Evolutionary conservation across 2,113 vertebrate genomes (phyloP).

Genomic region (Charadrius vociferus): DNA sequence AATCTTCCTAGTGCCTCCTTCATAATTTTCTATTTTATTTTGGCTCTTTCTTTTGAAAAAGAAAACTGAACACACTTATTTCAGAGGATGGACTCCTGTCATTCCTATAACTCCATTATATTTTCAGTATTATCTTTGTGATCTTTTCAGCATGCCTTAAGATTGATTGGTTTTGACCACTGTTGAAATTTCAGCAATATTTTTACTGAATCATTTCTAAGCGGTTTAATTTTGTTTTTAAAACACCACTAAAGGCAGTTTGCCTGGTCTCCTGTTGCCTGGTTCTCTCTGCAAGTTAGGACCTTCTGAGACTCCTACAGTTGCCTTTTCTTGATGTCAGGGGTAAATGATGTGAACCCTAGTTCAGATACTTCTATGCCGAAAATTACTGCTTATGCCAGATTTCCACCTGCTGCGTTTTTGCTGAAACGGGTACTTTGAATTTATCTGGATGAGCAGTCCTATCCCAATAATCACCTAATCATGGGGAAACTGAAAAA

Average conservation of each 20-base stretch:
- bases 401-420: not conserved
- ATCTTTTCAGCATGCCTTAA: not conserved
- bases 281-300: not conserved
- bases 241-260: not conserved
- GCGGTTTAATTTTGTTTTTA: not conserved
- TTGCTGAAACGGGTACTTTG: not conserved
- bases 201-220: not conserved
- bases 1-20: not conserved
- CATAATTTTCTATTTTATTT: not conserved
- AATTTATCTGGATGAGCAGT: not conserved
- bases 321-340: not conserved
- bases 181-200: not conserved
- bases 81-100: not conserved
- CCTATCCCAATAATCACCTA: not conserved
- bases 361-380: not conserved
- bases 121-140: not conserved
- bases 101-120: not conserved
- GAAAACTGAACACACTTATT: not conserved
- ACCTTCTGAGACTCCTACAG: not conserved
- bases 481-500: not conserved
- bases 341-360: not conserved
- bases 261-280: not conserved
- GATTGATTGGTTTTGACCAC: not conserved
- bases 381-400: not conserved
- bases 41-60: not conserved